Base-by-base conservation (phyloP, 2,888 invertebrate genomes). In the Phyllotreta striolata region DNA sequence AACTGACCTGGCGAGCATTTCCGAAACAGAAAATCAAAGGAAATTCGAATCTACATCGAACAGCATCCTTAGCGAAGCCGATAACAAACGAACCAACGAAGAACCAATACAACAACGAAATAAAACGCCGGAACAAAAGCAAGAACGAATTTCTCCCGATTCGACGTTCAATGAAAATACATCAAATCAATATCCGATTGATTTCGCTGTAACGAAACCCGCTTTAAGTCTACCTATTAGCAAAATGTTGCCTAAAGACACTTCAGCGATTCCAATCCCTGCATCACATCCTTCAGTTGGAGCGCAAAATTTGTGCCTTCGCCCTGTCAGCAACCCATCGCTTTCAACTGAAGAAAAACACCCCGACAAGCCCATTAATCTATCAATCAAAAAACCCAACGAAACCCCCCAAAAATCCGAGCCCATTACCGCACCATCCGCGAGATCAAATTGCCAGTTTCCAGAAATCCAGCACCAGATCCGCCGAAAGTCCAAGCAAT, bases 401-500 rank as follows among this genome's bases (percentile, higher is more conserved):
- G 14, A 35, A 5, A 52, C 34, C 12, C 6, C 14, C 1, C 6
- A 46, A 1, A 46, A 47, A 47, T 6, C 24, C 3, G 6, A 37
- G 8, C 34, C 14, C 12, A 6, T 49, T 49, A 35, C 49, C 49
- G 8, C 12, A 1, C 3, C 9, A 35, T 10, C 34, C 4, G 9
- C 6, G 6, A 49, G n/a, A 35, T 7, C 14, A 49, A 49, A 49
- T 35, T 10, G n/a, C n/a, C 35, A 35, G 1, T 62, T 62, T 41
- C 62, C 62, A 10, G 41, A 62, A 8, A 62, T 62, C 5, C 56
- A 62, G 14, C 51, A 62, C 6, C 62, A 62, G 34, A 44, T 62
- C 24, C 24, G 24, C 24, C 1, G 24, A 24, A 24, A 24, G 24
- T 24, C 24, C 2, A 24, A 13, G 40, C 12, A 24, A 24, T 47